These are phyloP conservation scores for Emydocephalus ijimae DNA, from an alignment of 2,113 vertebrate species.

Conservation along the genomic window DNA sequence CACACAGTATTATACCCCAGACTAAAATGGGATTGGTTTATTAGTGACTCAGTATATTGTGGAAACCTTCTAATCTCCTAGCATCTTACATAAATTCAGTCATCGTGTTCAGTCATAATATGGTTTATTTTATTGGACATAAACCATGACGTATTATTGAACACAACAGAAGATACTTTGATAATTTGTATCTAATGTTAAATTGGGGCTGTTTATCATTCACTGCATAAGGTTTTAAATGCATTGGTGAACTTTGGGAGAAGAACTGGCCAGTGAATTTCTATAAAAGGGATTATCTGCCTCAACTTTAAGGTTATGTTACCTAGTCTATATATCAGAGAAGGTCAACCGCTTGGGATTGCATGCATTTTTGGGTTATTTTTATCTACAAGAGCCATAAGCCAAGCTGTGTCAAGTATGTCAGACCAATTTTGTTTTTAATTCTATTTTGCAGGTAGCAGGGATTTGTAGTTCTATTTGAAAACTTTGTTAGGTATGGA, in stretches of 20 bases:
- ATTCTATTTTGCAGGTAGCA: background rate
- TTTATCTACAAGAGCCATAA: background rate
- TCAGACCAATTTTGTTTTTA: background rate
- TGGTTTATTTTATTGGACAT: background rate
- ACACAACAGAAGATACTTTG: background rate
- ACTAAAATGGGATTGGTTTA: background rate
- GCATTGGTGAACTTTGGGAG: background rate
- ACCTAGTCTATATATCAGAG: background rate
- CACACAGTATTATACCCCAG: background rate
- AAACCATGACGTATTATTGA: background rate
- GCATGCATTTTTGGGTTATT: background rate
- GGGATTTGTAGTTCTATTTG: background rate
- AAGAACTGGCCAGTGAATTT: background rate
- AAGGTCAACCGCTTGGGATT: background rate
- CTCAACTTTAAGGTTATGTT: background rate
- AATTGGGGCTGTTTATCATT: background rate
- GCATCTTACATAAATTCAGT: background rate
- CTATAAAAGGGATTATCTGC: background rate
- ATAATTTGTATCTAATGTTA: background rate
- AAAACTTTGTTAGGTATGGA: background rate
- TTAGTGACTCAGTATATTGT: background rate
- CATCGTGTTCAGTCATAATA: background rate
- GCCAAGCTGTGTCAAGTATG: background rate
- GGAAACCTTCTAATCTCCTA: background rate
- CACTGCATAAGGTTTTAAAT: background rate